Conservation (phyloP, 2,113 vertebrate species). For the Baryphthengus martii region DNA sequence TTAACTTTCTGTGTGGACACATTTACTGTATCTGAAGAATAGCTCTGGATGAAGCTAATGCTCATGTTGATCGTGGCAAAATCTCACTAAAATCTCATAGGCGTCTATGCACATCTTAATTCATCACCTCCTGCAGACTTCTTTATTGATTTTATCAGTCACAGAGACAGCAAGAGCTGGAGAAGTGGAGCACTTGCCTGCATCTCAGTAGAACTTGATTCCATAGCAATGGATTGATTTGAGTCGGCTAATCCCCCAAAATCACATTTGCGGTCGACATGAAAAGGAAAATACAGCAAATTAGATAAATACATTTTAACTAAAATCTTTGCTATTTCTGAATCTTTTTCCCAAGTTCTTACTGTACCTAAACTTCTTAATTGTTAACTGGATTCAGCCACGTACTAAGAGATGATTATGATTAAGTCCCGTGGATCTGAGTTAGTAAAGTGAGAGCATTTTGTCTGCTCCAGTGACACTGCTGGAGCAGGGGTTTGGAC, state of each 20-base stretch:
- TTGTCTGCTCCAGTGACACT: not conserved
- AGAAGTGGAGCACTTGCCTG: not conserved
- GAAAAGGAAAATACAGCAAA: not conserved
- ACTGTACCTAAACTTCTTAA: not conserved
- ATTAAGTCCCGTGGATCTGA: no score
- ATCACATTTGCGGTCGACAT: not conserved
- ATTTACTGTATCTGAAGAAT: not conserved
- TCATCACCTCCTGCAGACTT: not conserved
- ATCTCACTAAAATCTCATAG: not conserved
- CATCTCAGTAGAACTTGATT: not conserved
- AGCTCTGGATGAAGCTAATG: not conserved
- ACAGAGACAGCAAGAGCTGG: not conserved
- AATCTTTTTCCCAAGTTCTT: not conserved
- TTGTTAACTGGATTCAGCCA: not conserved
- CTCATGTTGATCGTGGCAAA: not conserved
- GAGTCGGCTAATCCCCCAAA: not conserved
- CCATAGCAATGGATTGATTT: not conserved
- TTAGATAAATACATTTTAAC: not conserved
- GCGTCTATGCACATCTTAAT: not conserved
- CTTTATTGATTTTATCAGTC: not conserved
- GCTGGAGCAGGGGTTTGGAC: not conserved
- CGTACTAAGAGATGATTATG: no score
- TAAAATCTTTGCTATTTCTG: not conserved
- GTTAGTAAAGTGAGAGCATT: not conserved
- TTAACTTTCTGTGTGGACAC: not conserved